Conservation (phyloP, 2,113 vertebrate species). For the Ia io region DNA sequence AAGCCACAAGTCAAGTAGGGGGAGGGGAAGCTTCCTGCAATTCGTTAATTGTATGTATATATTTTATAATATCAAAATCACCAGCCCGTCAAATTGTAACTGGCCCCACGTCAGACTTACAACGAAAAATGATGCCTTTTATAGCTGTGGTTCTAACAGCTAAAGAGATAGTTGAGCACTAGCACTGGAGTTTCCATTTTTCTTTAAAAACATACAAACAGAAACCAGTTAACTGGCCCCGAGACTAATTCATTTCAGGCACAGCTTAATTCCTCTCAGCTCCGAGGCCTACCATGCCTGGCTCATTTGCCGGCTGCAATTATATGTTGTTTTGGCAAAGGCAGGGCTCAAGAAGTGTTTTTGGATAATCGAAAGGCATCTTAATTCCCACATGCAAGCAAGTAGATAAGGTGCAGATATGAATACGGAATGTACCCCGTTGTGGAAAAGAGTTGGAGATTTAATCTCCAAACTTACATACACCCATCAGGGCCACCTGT, state of each 20-base stretch:
- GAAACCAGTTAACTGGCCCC: conserved; percentile 28
- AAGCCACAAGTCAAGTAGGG: not conserved
- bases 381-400: conserved; percentile 30
- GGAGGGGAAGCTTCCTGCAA: not conserved
- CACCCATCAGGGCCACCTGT: conserved; percentile 47
- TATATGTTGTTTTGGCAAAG: conserved; percentile 27
- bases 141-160: not conserved
- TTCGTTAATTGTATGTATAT: conserved; percentile 25
- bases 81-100: conserved; percentile 28
- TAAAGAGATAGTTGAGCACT: conserved; percentile 5
- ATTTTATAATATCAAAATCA: conserved; percentile 51
- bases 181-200: not conserved
- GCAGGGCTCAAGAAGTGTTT: not conserved
- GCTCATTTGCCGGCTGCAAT: conserved; percentile 38
- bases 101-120: conserved; percentile 7
- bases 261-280: conserved; percentile 49
- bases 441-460: conserved; percentile 36
- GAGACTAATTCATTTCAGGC: conserved; percentile 56
- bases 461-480: conserved; percentile 36
- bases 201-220: conserved; percentile 38
- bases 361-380: conserved; percentile 34
- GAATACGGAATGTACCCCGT: not conserved
- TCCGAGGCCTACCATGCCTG: not conserved
- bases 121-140: conserved; percentile 56
- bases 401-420: conserved; percentile 39